phyloP scores from a whole-genome alignment of 2,113 vertebrate genomes.

The Brienomyrus longianalis region DNA sequence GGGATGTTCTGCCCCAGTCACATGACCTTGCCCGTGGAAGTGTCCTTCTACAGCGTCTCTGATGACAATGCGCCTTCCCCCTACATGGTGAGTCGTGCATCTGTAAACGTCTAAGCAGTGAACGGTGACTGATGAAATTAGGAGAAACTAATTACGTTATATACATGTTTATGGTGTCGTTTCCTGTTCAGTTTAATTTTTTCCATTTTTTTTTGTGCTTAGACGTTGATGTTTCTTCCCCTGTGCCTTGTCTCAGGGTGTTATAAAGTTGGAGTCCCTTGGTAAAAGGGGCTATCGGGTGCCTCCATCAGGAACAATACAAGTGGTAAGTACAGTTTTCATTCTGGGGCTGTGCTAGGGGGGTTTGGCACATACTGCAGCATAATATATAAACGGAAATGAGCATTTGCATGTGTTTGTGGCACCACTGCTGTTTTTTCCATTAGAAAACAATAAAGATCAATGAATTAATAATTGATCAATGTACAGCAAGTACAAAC shows the following conservation, averaged over 20 bases:
- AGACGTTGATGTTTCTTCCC: constrained; percentile 28
- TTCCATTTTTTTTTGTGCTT: neutral
- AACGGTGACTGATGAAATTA: neutral
- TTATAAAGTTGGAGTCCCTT: constrained; percentile 95
- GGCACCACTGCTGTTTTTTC: neutral
- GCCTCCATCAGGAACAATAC: constrained; percentile 99
- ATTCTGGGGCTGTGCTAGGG: neutral
- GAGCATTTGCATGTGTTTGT: neutral
- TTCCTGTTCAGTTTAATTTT: neutral
- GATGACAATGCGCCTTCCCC: constrained; percentile 97
- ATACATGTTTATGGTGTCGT: neutral
- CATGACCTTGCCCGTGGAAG: constrained; percentile 90
- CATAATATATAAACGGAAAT: neutral
- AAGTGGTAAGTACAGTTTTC: constrained; percentile 77
- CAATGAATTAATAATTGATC: no score
- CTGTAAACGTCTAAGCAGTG: neutral
- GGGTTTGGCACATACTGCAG: neutral
- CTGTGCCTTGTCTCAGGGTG: constrained; percentile 65
- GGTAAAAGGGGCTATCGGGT: constrained; percentile 98
- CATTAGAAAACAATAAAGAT: no score
- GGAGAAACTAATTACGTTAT: neutral
- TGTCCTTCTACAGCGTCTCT: constrained; percentile 96
- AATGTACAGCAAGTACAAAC: no score
- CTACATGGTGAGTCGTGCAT: constrained; percentile 75
- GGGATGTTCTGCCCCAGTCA: constrained; percentile 95